Conservation (phyloP, 2,113 vertebrate species). For the Protobothrops mucrosquamatus region DNA sequence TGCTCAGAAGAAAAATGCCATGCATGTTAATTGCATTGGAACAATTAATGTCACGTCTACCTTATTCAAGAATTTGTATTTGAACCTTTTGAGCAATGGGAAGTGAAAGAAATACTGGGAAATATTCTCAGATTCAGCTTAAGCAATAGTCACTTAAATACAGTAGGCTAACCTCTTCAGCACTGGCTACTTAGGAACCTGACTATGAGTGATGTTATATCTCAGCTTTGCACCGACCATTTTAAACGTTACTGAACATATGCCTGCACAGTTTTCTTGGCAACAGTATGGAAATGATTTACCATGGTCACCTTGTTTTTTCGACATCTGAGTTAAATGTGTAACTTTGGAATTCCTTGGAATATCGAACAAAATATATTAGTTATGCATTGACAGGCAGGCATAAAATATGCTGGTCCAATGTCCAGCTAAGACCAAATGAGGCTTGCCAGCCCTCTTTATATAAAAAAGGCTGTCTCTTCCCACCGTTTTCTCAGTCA, state of each 20-base stretch:
- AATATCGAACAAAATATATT: neutral
- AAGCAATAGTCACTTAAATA: neutral
- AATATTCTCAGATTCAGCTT: neutral
- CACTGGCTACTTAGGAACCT: neutral
- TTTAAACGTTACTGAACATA: neutral
- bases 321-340: neutral
- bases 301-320: neutral
- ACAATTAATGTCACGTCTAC: neutral
- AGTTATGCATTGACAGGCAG: neutral
- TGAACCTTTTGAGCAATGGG: neutral
- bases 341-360: neutral
- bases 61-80: neutral
- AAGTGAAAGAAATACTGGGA: neutral
- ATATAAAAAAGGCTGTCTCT: neutral
- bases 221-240: neutral
- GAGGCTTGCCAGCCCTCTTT: neutral
- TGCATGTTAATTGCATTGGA: neutral
- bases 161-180: neutral
- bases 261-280: neutral
- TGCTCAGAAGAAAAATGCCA: neutral
- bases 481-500: neutral
- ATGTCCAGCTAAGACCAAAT: neutral
- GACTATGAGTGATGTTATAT: neutral
- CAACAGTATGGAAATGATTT: neutral
- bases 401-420: neutral